These are phyloP conservation scores for Phyllopteryx taeniolatus DNA, from an alignment of 2,113 vertebrate species.

Conservation along the genomic window DNA sequence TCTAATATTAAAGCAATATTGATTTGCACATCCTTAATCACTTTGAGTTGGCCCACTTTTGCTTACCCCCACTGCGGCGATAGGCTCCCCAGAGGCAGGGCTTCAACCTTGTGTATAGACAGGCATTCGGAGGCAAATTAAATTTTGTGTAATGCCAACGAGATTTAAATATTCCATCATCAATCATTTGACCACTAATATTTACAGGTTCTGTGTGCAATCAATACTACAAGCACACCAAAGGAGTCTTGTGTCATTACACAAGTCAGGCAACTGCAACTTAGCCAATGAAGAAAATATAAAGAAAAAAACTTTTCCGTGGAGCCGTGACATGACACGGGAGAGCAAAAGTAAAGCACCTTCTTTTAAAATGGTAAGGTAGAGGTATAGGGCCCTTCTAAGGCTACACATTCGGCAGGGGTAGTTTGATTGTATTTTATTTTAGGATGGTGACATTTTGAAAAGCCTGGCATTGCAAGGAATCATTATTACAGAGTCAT, in stretches of 20 bases:
- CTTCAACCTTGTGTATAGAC: slow-evolving; percentile 29
- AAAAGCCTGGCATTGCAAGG: neutral
- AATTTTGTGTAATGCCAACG: slow-evolving; percentile 58
- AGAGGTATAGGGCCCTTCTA: too few relatives aligned
- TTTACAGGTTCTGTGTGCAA: slow-evolving; percentile 37
- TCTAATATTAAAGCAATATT: slow-evolving; percentile 77
- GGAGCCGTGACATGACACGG: neutral
- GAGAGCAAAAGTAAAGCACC: neutral
- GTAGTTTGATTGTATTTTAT: neutral
- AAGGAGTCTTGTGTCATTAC: neutral
- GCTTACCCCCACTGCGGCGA: slow-evolving; percentile 58
- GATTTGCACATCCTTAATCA: slow-evolving; percentile 74
- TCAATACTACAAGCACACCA: slow-evolving; percentile 3
- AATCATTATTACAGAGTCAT: neutral
- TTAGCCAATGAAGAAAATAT: neutral
- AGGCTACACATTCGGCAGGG: too few relatives aligned
- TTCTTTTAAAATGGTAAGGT: too few relatives aligned
- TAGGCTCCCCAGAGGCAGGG: slow-evolving; percentile 44
- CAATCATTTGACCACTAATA: slow-evolving; percentile 68
- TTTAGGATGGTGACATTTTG: neutral
- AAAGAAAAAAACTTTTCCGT: neutral
- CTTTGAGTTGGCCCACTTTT: slow-evolving; percentile 73
- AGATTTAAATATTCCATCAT: slow-evolving; percentile 61
- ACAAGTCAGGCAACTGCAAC: neutral
- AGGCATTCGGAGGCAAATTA: slow-evolving; percentile 51